Evolutionary conservation across 2,888 invertebrate genomes (phyloP).

Genomic region (Rosalia funebris): DNA sequence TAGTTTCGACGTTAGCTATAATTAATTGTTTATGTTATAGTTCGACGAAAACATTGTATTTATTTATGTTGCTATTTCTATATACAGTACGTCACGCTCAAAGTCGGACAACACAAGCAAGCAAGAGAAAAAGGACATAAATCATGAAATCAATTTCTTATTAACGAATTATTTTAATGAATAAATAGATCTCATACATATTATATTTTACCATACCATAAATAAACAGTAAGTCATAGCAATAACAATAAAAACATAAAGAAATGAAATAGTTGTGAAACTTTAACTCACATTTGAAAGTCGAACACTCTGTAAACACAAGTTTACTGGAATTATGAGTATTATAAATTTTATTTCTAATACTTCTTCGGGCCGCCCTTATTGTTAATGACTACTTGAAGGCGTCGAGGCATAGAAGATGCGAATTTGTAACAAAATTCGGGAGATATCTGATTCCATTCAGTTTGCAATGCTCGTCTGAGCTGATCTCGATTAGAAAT

Average conservation of each 20-base stretch:
- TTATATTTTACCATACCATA: background rate
- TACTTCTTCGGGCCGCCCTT: background rate
- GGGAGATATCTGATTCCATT: background rate
- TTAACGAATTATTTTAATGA: background rate
- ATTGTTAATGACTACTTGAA: background rate
- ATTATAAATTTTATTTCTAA: background rate
- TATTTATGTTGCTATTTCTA: constrained; percentile 30
- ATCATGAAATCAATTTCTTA: background rate
- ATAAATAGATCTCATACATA: background rate
- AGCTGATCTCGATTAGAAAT: background rate
- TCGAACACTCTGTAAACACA: background rate
- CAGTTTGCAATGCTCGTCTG: background rate
- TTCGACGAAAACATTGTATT: constrained; percentile 47
- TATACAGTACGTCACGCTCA: constrained; percentile 15
- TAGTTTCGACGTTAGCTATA: constrained; percentile 50
- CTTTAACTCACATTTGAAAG: background rate
- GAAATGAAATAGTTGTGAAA: background rate
- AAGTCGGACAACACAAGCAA: background rate
- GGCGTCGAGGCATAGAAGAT: background rate
- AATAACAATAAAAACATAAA: background rate
- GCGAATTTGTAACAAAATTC: background rate
- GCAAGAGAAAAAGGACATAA: constrained; percentile 11
- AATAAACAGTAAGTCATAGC: background rate
- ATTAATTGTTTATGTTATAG: constrained; percentile 51
- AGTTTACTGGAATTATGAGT: no score